These are phyloP conservation scores for Drosophila anomalata DNA, from an alignment of 2,888 invertebrate genomes.

Conservation along the genomic window DNA sequence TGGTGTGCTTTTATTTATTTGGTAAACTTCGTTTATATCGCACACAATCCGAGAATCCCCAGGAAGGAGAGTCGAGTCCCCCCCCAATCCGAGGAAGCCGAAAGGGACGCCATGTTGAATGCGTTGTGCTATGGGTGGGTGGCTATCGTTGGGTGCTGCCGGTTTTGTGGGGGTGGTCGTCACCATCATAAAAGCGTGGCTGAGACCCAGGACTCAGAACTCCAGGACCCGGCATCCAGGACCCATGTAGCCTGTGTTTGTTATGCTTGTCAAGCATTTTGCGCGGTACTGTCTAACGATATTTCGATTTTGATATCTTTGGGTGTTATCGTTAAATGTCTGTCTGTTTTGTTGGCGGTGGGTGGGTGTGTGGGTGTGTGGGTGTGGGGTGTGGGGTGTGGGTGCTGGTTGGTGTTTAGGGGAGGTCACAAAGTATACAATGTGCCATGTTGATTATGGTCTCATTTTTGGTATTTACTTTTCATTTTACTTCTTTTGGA, in stretches of 20 bases:
- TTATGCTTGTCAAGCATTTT: conserved; percentile 82
- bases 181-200: conserved; percentile 64
- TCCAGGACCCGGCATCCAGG: conserved; percentile 9
- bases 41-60: conserved; percentile 42
- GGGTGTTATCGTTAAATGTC: conserved; percentile 80
- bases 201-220: conserved; percentile 23
- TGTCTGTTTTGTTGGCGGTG: conserved; percentile 15
- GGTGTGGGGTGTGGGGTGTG: conserved; percentile 8
- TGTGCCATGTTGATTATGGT: conserved; percentile 71
- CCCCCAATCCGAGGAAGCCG: conserved; percentile 35
- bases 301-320: conserved; percentile 81
- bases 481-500: conserved; percentile 56
- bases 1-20: conserved; percentile 71
- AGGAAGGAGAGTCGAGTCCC: not conserved
- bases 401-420: conserved; percentile 5
- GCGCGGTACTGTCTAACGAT: conserved; percentile 66
- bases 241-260: conserved; percentile 69
- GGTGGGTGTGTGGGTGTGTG: not conserved
- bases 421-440: conserved; percentile 32
- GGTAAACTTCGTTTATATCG: conserved; percentile 75
- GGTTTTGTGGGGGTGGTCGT: conserved; percentile 32
- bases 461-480: conserved; percentile 72
- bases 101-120: conserved; percentile 72
- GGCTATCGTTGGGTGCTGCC: not conserved
- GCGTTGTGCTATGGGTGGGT: conserved; percentile 18